Evolutionary conservation across 2,113 vertebrate genomes (phyloP).

Genomic region (Corythaeola cristata): DNA sequence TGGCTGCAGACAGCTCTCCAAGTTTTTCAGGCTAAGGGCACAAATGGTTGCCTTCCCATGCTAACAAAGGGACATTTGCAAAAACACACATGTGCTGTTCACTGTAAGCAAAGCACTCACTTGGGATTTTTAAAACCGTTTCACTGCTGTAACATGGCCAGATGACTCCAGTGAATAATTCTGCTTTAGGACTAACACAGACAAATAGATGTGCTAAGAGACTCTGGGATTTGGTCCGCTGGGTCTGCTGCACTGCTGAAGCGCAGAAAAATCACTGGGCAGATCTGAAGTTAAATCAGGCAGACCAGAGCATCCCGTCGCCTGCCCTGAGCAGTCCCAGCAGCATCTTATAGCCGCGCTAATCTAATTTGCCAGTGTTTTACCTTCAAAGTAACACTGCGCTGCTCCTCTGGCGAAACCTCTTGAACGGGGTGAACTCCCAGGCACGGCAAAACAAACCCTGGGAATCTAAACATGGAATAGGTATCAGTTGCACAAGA

Average conservation of each 20-base stretch:
- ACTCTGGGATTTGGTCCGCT: neutral
- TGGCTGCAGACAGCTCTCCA: neutral
- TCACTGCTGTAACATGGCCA: neutral
- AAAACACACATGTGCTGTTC: fast-evolving
- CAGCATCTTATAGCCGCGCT: fast-evolving
- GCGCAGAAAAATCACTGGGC: neutral
- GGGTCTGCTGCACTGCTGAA: neutral
- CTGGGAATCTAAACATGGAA: constrained; percentile 76
- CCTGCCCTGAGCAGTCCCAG: neutral
- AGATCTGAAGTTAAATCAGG: neutral
- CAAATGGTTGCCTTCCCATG: neutral
- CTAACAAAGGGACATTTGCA: neutral
- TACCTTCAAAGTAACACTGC: constrained; percentile 85
- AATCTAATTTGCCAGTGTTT: fast-evolving
- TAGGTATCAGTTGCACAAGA: neutral
- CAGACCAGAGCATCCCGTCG: neutral
- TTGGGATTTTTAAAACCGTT: neutral
- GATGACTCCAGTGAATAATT: neutral
- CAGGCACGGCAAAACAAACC: constrained; percentile 87
- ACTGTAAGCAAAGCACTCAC: neutral
- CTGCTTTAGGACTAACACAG: neutral
- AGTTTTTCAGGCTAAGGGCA: neutral
- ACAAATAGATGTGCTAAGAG: neutral
- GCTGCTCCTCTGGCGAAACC: constrained; percentile 74
- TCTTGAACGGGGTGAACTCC: constrained; percentile 93